Evolutionary conservation across 2,888 invertebrate genomes (phyloP).

Genomic region (Sabatieria punctata): DNA sequence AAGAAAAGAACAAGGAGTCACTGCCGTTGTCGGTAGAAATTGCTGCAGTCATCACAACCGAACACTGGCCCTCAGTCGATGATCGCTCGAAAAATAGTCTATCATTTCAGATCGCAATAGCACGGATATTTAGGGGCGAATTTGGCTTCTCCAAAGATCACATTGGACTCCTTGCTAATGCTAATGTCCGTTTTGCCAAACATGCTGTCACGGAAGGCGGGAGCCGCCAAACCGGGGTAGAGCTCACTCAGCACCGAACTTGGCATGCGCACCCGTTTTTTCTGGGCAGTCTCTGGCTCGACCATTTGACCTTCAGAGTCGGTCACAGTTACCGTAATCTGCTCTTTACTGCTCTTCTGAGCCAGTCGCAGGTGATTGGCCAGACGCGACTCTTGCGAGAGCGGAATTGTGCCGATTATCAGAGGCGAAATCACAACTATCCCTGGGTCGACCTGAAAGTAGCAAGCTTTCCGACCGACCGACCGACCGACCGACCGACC

Average conservation of each 20-base stretch:
- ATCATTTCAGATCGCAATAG: conserved; percentile 15
- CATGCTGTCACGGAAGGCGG: conserved; percentile 25
- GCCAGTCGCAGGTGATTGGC: not conserved
- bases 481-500: no score
- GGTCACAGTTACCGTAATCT: not conserved
- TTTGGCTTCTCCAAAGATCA: conserved; percentile 21
- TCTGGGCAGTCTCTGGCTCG: not conserved
- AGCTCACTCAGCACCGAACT: conserved; percentile 26
- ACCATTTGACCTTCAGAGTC: not conserved
- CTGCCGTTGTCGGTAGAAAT: no score
- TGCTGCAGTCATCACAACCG: no score
- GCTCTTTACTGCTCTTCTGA: not conserved
- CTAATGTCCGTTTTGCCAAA: conserved; percentile 25
- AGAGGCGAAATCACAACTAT: conserved; percentile 18
- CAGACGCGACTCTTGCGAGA: conserved; percentile 2
- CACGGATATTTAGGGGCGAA: conserved; percentile 31
- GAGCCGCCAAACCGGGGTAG: conserved; percentile 28
- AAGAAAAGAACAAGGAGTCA: no score
- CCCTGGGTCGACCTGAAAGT: conserved; percentile 16
- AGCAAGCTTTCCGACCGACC: not conserved
- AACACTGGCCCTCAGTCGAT: no score
- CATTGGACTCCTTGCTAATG: conserved; percentile 25
- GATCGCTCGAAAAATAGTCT: no score
- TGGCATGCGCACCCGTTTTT: conserved; percentile 21
- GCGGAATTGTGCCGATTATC: conserved; percentile 27